Percentiles rank a stretch among this genome's conserved stretches.
Conservation (phyloP, 2,888 invertebrate genomes). For the Melieria picta region DNA sequence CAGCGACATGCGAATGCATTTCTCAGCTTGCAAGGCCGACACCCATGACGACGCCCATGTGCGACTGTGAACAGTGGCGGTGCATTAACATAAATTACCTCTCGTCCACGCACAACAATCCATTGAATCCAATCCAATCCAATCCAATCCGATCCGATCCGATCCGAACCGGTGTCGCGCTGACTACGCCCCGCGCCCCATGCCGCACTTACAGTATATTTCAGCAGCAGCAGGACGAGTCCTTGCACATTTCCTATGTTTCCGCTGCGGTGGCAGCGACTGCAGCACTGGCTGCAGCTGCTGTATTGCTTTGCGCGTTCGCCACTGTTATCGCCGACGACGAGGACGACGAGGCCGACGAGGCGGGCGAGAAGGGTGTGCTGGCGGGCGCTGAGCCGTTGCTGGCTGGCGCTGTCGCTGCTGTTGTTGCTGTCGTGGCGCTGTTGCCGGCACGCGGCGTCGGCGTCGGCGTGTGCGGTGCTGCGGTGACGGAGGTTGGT, state of each 20-base stretch:
- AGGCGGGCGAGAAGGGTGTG: slow-evolving; percentile 34
- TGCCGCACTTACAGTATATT: slow-evolving; percentile 56
- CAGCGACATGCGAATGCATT: too few species aligned
- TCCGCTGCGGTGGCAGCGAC: slow-evolving; percentile 40
- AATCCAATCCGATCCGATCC: slow-evolving; percentile 19
- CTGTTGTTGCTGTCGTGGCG: neutral
- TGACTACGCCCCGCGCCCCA: neutral
- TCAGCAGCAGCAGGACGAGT: slow-evolving; percentile 58
- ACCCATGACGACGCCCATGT: neutral
- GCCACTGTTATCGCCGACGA: slow-evolving; percentile 33
- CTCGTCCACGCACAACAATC: slow-evolving; percentile 24
- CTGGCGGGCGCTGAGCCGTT: neutral
- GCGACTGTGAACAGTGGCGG: slow-evolving; percentile 13
- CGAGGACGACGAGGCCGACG: slow-evolving; percentile 35
- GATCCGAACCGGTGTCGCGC: slow-evolving; percentile 2
- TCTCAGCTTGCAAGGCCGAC: too few species aligned
- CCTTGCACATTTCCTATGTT: slow-evolving; percentile 57
- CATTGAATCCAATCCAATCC: slow-evolving; percentile 22
- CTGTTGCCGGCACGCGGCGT: neutral
- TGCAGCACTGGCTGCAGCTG: slow-evolving; percentile 21
- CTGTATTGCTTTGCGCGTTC: slow-evolving; percentile 23
- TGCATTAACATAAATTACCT: slow-evolving; percentile 39
- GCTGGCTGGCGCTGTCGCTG: slow-evolving; percentile 11
- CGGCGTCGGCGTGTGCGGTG: slow-evolving; percentile 19
- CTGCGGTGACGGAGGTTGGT: slow-evolving; percentile 34